A percentile compares a stretch with the other conserved stretches of the same genome.
These are phyloP conservation scores for Drosophila parthenogenetica DNA, from an alignment of 2,888 invertebrate species.

Conservation along the genomic window DNA sequence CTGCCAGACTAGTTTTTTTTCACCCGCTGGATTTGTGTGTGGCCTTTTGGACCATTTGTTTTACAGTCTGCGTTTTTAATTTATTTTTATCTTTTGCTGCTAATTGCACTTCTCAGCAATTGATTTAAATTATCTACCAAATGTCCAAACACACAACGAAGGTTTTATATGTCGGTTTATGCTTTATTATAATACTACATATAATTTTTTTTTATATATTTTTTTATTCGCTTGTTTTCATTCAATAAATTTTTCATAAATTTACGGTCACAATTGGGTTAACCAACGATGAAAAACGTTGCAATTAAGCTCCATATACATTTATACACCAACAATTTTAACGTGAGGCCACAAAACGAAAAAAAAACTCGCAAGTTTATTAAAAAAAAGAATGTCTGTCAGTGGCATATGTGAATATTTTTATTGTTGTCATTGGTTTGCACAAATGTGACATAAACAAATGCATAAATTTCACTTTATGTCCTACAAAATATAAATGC, in stretches of 20 bases:
- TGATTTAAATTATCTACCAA: slow-evolving; percentile 78
- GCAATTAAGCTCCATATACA: slow-evolving; percentile 71
- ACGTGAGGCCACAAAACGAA: slow-evolving; percentile 3
- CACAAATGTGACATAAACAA: slow-evolving; percentile 70
- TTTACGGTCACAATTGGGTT: slow-evolving; percentile 71
- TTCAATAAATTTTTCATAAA: slow-evolving; percentile 75
- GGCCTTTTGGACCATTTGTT: slow-evolving; percentile 69
- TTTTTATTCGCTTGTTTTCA: slow-evolving; percentile 62
- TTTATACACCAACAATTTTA: slow-evolving; percentile 22
- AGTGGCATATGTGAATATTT: slow-evolving; percentile 62
- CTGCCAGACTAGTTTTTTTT: background rate
- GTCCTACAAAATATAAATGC: slow-evolving; percentile 43
- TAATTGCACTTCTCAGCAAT: slow-evolving; percentile 79
- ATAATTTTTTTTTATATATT: slow-evolving; percentile 54
- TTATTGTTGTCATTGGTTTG: slow-evolving; percentile 65
- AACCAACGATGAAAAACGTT: slow-evolving; percentile 76
- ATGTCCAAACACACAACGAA: slow-evolving; percentile 37
- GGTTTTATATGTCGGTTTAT: slow-evolving; percentile 14
- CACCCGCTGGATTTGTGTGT: slow-evolving; percentile 16
- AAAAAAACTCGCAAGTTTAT: slow-evolving; percentile 60
- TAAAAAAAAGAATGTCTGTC: slow-evolving; percentile 71
- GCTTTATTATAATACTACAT: slow-evolving; percentile 16
- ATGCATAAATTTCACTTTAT: slow-evolving; percentile 71
- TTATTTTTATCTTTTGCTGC: slow-evolving; percentile 76
- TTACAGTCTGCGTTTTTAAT: slow-evolving; percentile 53